Percentiles rank a stretch among this genome's conserved stretches.
phyloP scores from a whole-genome alignment of 2,888 invertebrate genomes.

The Alviniconcha strummeri region DNA sequence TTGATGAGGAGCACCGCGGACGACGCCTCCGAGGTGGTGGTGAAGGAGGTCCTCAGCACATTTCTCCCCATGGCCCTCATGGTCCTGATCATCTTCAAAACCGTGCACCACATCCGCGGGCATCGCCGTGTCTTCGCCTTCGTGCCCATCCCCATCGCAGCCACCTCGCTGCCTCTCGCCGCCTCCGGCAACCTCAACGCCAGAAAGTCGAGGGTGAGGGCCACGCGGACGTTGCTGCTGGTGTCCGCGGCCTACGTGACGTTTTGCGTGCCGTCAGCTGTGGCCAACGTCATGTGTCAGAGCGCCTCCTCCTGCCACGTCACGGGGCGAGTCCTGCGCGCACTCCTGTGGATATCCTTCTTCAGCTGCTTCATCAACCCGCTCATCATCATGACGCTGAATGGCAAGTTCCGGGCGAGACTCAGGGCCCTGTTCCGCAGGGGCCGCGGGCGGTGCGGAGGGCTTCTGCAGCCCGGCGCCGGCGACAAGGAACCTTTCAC shows the following conservation, averaged over 20 bases:
- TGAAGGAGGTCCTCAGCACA: constrained; percentile 46
- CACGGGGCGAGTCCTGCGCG: constrained; percentile 34
- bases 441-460: constrained; percentile 28
- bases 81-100: constrained; percentile 44
- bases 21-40: constrained; percentile 29
- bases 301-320: neutral
- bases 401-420: constrained; percentile 52
- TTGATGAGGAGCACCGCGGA: constrained; percentile 31
- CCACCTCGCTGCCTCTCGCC: constrained; percentile 25
- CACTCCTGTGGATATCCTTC: constrained; percentile 49
- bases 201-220: constrained; percentile 49
- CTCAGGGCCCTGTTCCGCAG: constrained; percentile 40
- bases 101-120: constrained; percentile 48
- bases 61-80: constrained; percentile 49
- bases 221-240: constrained; percentile 53
- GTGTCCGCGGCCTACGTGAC: constrained; percentile 46
- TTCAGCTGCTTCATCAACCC: constrained; percentile 52
- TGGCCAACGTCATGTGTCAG: constrained; percentile 44
- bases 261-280: constrained; percentile 48
- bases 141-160: constrained; percentile 49
- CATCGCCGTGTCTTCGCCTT: constrained; percentile 56
- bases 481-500: constrained; percentile 44
- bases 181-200: constrained; percentile 40
- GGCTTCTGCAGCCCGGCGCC: neutral
- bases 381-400: constrained; percentile 51